Evolutionary conservation across 2,888 invertebrate species (phyloP), one percentile per base, ranked within the genome.

Genomic region (Podotricha telesiphe): DNA sequence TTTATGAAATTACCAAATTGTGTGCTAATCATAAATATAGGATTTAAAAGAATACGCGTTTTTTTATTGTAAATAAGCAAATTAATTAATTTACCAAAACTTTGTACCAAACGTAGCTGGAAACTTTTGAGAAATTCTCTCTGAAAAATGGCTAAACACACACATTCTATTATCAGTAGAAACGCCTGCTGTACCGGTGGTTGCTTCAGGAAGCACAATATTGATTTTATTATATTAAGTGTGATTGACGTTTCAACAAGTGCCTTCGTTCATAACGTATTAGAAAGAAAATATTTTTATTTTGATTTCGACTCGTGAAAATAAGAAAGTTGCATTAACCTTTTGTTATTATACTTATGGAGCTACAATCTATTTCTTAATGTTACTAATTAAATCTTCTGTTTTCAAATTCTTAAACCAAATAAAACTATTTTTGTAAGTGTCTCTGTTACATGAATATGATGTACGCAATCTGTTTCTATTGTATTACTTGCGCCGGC

Each of bases 401-500:
- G n/a, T 47, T 28, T 51, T 53, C 15, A 47, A 13, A 28, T 28
- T 8, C 4, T 47, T 5, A 48, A 19, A 62, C 13, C 0, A 34
- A 48, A 37, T 34, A 37, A 62, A 48, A 37, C 37, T 42, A 64
- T 47, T 47, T 67, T 45, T 55, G 47, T 59, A 50, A 66, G 34
- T 55, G 55, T 55, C 67, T 72, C 45, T 77, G 77, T 76, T 73
- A 74, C 71, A 75, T 75, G 75, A 73, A 67, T 72, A 72, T 76
- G 78, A 74, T 75, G 75, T 72, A 73, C 74, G 71, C 74, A 73
- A 71, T 73, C 73, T 75, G 73, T 70, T 69, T 71, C 66, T 69
- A 76, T 76, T 78, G 79, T 76, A 81, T 81, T 80, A 76, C 73
- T 79, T 77, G 80, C 79, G 81, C 79, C 74, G 74, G 77, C 77